Evolutionary conservation across 1,140 invertebrate genomes (phyloP).

Genomic region (Drosophila pectinifera): DNA sequence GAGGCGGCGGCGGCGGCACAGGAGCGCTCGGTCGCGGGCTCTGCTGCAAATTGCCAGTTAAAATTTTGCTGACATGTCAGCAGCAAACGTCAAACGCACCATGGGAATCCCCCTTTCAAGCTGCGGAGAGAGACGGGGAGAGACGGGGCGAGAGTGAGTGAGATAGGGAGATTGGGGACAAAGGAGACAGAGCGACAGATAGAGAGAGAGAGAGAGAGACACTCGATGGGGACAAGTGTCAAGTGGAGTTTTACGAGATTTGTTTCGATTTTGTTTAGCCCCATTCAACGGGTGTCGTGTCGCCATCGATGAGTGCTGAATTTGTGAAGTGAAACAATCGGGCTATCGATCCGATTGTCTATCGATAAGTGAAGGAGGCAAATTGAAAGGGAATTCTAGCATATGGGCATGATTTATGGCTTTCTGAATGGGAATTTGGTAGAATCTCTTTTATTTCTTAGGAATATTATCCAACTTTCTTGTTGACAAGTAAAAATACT

Average conservation of each 20-base stretch:
- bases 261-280: slow-evolving; percentile 38
- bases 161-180: no score
- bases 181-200: no score
- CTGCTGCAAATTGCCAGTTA: slow-evolving; percentile 78
- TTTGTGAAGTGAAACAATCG: slow-evolving; percentile 21
- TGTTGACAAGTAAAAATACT: no score
- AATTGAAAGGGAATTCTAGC: not conserved
- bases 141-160: not conserved
- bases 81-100: slow-evolving; percentile 62
- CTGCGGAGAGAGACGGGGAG: not conserved
- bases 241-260: slow-evolving; percentile 53
- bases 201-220: not conserved
- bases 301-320: slow-evolving; percentile 30
- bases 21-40: slow-evolving; percentile 48
- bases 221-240: slow-evolving; percentile 44
- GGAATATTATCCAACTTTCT: no score
- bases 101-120: slow-evolving; percentile 16
- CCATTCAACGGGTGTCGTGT: slow-evolving; percentile 11
- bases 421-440: not conserved
- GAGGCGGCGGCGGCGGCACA: slow-evolving; percentile 1
- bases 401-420: not conserved
- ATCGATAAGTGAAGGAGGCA: not conserved
- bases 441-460: no score
- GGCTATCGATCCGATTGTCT: slow-evolving; percentile 25
- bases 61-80: slow-evolving; percentile 79